A percentile compares a stretch with the other conserved stretches of the same genome.
phyloP scores from a whole-genome alignment of 2,113 vertebrate genomes.

The Rutilus rutilus region DNA sequence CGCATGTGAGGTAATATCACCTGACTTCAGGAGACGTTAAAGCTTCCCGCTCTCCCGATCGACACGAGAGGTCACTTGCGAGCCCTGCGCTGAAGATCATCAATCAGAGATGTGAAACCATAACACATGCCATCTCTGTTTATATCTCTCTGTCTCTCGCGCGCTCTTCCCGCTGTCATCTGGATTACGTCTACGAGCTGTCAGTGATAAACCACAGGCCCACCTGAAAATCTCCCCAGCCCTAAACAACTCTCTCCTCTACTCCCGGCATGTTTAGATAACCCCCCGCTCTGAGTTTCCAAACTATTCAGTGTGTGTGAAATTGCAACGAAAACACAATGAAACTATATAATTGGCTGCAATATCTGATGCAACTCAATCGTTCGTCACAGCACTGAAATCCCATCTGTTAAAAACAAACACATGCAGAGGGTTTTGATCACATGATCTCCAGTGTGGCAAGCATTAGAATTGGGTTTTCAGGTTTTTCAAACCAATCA shows the following conservation, averaged over 20 bases:
- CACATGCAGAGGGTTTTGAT: background rate
- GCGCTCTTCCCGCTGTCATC: constrained; percentile 36
- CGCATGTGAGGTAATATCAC: background rate
- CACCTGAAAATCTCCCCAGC: constrained; percentile 27
- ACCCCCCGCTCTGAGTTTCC: background rate
- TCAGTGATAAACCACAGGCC: constrained; percentile 52
- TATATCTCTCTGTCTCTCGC: constrained; percentile 49
- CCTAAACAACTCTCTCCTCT: constrained; percentile 11
- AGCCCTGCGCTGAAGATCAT: constrained; percentile 42
- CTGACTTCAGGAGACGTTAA: background rate
- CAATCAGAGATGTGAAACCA: constrained; percentile 55
- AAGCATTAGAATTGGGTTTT: background rate
- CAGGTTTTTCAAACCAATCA: background rate
- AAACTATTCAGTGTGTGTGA: background rate
- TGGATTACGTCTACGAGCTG: constrained; percentile 51
- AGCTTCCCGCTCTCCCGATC: background rate
- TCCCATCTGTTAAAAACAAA: constrained; percentile 15
- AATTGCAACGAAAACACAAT: constrained; percentile 6
- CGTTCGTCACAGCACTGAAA: background rate
- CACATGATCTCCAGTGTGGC: background rate
- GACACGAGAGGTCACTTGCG: background rate
- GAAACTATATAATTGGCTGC: background rate
- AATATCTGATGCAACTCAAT: background rate
- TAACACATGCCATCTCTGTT: constrained; percentile 56
- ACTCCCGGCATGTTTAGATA: background rate